A percentile compares a stretch with the other conserved stretches of the same genome.
Evolutionary conservation across 2,113 vertebrate species (phyloP).

Genomic region (rat (Rattus norvegicus)): DNA sequence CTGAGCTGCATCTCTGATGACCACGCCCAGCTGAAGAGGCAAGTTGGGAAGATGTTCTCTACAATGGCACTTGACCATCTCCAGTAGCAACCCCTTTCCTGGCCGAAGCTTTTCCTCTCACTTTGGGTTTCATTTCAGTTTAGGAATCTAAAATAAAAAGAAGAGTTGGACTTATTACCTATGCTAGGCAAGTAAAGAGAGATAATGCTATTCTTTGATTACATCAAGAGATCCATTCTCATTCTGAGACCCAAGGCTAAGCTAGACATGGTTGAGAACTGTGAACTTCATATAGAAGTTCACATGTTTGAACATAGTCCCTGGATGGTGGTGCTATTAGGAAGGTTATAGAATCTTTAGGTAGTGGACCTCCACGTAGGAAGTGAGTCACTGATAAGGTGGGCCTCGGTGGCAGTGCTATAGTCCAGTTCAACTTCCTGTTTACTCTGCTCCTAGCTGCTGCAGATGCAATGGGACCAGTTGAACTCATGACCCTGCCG

Average conservation of each 20-base stretch:
- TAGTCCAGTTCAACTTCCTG: background rate
- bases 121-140: background rate
- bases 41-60: conserved; percentile 5
- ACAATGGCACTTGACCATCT: background rate
- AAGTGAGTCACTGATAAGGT: background rate
- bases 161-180: background rate
- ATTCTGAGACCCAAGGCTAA: conserved; percentile 4
- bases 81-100: background rate
- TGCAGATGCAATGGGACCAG: background rate
- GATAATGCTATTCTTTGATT: background rate
- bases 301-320: background rate
- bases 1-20: too few relatives aligned
- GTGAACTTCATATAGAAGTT: background rate
- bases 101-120: background rate
- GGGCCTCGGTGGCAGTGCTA: too few relatives aligned
- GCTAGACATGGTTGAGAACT: background rate
- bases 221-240: background rate
- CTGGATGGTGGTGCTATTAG: background rate
- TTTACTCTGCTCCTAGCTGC: background rate
- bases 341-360: background rate
- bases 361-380: background rate
- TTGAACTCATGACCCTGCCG: background rate
- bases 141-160: conserved; percentile 23
- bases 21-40: background rate
- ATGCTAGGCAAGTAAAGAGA: background rate